These are phyloP conservation scores for Dasypolia templi DNA, from an alignment of 2,888 invertebrate genomes.

Conservation along the genomic window DNA sequence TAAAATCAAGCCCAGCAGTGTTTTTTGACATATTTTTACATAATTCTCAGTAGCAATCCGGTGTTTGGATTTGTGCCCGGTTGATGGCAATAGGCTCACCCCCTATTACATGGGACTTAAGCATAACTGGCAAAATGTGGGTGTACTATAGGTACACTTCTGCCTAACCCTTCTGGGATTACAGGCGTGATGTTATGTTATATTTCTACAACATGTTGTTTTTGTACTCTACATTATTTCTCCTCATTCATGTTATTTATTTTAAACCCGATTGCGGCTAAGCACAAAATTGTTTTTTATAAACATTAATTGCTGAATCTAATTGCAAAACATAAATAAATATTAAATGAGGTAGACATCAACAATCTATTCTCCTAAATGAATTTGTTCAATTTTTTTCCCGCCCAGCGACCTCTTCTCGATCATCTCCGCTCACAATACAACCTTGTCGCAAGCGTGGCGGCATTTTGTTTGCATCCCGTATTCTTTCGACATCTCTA, in stretches of 20 bases:
- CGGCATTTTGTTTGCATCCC: slow-evolving; percentile 67
- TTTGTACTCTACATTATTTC: neutral
- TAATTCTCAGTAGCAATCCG: no score
- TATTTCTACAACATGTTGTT: neutral
- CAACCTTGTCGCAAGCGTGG: slow-evolving; percentile 52
- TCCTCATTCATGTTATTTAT: neutral
- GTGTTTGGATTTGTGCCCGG: no score
- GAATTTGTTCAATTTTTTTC: no score
- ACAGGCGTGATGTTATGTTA: no score
- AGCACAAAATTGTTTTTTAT: neutral
- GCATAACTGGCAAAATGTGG: no score
- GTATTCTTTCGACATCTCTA: slow-evolving; percentile 63
- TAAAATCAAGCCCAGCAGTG: neutral
- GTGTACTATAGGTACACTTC: no score
- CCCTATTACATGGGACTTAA: no score
- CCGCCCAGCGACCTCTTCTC: slow-evolving; percentile 16
- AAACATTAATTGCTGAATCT: neutral
- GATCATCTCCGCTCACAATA: slow-evolving; percentile 36
- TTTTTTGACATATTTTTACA: neutral
- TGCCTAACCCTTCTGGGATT: no score
- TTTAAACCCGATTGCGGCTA: neutral
- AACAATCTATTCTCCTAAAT: no score
- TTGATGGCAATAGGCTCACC: no score
- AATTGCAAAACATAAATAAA: neutral
- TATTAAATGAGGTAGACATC: no score